Evolutionary conservation across 2,797 vertebrate species (phyloP), one percentile per base, ranked within the genome.

Genomic region (Rhadinocentrus ornatus): DNA sequence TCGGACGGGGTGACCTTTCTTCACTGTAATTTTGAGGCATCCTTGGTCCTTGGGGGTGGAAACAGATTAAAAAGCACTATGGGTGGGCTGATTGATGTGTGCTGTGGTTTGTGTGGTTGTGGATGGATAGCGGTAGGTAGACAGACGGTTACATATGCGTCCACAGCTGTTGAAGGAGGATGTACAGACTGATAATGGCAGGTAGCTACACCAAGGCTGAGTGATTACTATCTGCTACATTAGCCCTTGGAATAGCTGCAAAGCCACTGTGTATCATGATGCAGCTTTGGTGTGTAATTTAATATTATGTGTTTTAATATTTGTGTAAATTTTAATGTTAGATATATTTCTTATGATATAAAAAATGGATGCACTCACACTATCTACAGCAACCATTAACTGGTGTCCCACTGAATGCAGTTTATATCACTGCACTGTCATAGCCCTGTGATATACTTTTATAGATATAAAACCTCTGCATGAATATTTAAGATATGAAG

Each of bases 1-100:
- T 97, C 97, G 96, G 95, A 95, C 95, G 88, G 91, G 71, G 93
- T 97, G 96, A 97, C 96, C 96, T 97, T 97, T 96, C 93, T 85
- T 92, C 86, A 83, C 85, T 88, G 90, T 90, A 91, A 91, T 91
- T 91, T 83, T 83, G 70, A 89, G 82, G 80, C 12, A 56, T 77
- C 59, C 80, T 68, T 70, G 72, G 80, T 82, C 72, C 32, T 67
- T 66, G 80, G 74, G 83, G 86, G 78, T 75, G 77, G 66, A 66
- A 81, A 81, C 84, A 87, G 89, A 92, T 94, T 90, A 90, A 92
- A 91, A 92, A 88, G 62, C 89, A 85, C 81, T 75, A 62, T 73
- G 86, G 80, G 58, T 71, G 60, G 80, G 56, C 66, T 89, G 89
- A 91, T 91, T 86, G 91, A 90, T 93, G 87, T 81, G 73, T 84